Conservation (phyloP, 2,113 vertebrate genomes). For the Sialia sialis region DNA sequence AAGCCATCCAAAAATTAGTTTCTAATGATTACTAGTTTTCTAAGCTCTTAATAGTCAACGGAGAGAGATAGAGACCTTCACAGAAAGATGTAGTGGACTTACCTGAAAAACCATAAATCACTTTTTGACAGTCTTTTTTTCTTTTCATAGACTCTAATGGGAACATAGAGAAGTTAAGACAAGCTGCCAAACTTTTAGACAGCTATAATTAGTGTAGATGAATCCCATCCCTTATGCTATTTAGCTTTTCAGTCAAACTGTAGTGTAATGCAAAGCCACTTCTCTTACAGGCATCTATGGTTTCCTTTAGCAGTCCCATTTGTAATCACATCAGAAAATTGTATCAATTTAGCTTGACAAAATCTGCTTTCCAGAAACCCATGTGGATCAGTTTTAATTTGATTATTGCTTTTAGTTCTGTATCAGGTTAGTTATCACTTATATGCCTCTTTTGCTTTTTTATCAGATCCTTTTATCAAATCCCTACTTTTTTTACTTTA, state of each 20-base stretch:
- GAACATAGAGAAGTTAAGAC: not conserved
- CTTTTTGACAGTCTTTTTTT: not conserved
- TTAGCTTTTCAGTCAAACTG: slow-evolving; percentile 1
- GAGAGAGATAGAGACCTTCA: not conserved
- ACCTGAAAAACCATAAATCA: not conserved
- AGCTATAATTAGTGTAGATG: not conserved
- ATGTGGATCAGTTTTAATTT: slow-evolving; percentile 20
- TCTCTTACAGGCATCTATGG: not conserved
- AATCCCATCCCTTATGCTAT: not conserved
- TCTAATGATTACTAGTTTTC: not conserved
- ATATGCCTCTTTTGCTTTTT: slow-evolving; percentile 9
- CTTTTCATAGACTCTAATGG: not conserved
- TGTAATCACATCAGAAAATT: slow-evolving; percentile 56
- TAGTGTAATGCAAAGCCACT: not conserved
- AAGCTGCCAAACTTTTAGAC: slow-evolving; percentile 12
- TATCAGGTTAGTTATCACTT: slow-evolving; percentile 50
- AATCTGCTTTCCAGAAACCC: slow-evolving; percentile 51
- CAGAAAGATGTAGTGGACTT: not conserved
- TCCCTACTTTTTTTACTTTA: not conserved
- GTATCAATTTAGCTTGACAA: slow-evolving; percentile 46
- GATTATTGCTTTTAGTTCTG: slow-evolving; percentile 39
- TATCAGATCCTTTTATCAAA: slow-evolving; percentile 54
- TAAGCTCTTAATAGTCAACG: not conserved
- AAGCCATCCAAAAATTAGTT: not conserved
- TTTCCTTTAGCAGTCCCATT: slow-evolving; percentile 24